Evolutionary conservation across 2,797 vertebrate species (phyloP).

Genomic region (Heterohyrax brucei): DNA sequence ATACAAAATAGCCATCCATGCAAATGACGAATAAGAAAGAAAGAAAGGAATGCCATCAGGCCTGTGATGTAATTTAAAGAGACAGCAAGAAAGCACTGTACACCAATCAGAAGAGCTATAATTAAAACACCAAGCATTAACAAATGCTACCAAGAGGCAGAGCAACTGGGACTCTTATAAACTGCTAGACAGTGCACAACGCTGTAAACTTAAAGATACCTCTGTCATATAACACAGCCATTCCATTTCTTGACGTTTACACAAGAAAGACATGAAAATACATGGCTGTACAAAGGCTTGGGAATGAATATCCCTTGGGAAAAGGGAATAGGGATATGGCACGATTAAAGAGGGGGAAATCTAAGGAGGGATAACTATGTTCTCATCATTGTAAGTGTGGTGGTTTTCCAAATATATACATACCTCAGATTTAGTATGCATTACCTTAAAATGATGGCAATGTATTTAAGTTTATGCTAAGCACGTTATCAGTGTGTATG

Average conservation of each 20-base stretch:
- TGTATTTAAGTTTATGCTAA: not conserved
- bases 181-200: not conserved
- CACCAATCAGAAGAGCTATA: conserved; percentile 23
- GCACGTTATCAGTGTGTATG: not conserved
- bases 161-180: not conserved
- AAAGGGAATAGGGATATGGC: not conserved
- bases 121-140: not conserved
- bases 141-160: not conserved
- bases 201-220: not conserved
- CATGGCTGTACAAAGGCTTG: conserved; percentile 20
- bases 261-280: not conserved
- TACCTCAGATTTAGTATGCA: not conserved
- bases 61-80: not conserved
- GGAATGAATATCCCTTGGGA: not conserved
- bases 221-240: not conserved
- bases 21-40: not conserved
- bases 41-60: not conserved
- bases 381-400: not conserved
- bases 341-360: not conserved
- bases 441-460: not conserved
- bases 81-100: not conserved
- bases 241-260: conserved; percentile 29
- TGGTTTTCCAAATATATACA: not conserved
- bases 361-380: not conserved
- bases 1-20: not conserved